A percentile compares a stretch with the other conserved stretches of the same genome.
Evolutionary conservation across 2,113 vertebrate genomes (phyloP).

Genomic region (Ochotona curzoniae): DNA sequence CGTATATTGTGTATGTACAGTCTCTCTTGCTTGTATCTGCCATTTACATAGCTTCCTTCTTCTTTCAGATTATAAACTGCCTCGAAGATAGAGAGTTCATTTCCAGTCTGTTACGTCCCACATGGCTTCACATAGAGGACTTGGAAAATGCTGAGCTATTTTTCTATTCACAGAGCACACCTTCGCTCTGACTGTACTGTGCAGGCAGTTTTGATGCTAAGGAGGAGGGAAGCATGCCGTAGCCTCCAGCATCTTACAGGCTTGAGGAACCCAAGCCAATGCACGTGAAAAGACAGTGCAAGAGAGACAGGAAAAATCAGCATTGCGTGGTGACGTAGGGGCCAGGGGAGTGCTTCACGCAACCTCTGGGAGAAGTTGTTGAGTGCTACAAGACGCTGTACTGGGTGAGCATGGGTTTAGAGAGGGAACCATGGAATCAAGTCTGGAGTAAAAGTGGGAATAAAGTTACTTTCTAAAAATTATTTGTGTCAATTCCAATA

Average conservation of each 20-base stretch:
- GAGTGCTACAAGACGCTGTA: not conserved
- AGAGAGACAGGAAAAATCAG: not conserved
- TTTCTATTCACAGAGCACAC: not conserved
- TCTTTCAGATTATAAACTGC: not conserved
- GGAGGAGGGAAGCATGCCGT: not conserved
- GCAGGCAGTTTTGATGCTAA: not conserved
- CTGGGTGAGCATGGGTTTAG: not conserved
- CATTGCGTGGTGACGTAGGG: not conserved
- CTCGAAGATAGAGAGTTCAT: conserved; percentile 32
- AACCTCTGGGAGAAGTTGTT: not conserved
- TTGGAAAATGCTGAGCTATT: not conserved
- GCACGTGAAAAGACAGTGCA: not conserved
- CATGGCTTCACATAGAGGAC: not conserved
- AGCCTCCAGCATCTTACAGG: not conserved
- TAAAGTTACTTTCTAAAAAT: not conserved
- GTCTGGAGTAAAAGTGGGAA: not conserved
- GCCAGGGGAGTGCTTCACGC: not conserved
- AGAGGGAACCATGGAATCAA: not conserved
- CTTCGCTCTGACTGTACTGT: not conserved
- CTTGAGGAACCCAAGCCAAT: not conserved
- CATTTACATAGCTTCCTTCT: not conserved
- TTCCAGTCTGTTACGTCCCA: not conserved
- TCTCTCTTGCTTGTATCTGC: not conserved
- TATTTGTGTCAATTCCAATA: not conserved
- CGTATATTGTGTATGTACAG: not conserved